Evolutionary conservation across 2,797 vertebrate species (phyloP).

Genomic region (Psittacula echo): DNA sequence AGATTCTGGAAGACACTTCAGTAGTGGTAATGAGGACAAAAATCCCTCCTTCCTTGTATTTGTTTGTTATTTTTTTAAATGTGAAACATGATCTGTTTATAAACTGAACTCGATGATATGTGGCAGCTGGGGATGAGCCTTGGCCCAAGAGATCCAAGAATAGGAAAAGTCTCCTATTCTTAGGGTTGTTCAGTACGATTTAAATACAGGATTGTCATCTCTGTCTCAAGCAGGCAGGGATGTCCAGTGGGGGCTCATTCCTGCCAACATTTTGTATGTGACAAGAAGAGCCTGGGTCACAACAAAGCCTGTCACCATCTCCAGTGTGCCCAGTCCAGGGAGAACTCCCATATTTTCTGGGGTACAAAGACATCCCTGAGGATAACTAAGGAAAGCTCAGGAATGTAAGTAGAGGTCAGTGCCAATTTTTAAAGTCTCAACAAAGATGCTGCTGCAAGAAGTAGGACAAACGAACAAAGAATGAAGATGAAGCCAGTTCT

Average conservation of each 20-base stretch:
- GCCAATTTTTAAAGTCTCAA: not conserved
- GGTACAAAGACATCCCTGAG: not conserved
- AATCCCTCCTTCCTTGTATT: not conserved
- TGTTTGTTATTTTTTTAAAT: not conserved
- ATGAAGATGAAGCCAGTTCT: not conserved
- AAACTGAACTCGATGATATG: not conserved
- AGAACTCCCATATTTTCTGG: not conserved
- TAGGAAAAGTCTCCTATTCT: not conserved
- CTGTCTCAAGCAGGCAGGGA: not conserved
- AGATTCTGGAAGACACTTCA: not conserved
- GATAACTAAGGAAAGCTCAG: not conserved
- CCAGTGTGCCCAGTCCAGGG: not conserved
- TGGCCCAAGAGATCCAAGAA: not conserved
- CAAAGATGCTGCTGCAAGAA: conserved; percentile 12
- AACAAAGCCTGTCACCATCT: not conserved
- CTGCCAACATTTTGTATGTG: not conserved
- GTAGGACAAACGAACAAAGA: conserved; percentile 24
- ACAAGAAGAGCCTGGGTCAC: not conserved
- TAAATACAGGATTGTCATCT: not conserved
- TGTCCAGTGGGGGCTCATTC: not conserved
- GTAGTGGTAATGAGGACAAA: not conserved
- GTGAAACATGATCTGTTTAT: not conserved
- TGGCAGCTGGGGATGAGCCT: not conserved
- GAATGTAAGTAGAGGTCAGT: not conserved
- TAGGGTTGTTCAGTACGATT: not conserved